Evolutionary conservation across 2,797 vertebrate species (phyloP).

Genomic region (Chaetophractus vellerosus): DNA sequence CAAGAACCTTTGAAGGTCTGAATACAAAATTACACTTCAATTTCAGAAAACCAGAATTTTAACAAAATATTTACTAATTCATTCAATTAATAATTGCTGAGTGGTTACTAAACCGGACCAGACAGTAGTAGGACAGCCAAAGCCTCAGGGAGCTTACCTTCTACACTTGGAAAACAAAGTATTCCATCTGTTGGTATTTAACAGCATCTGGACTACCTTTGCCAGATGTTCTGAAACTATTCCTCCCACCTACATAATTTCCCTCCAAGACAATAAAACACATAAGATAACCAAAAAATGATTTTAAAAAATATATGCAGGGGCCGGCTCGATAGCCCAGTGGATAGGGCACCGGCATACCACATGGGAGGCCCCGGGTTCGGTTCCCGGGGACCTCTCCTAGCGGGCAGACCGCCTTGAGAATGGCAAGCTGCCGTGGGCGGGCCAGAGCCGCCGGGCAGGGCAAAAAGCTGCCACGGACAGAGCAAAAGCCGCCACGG

Average conservation of each 20-base stretch:
- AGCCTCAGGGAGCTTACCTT: constrained; percentile 51
- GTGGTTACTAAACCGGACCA: neutral
- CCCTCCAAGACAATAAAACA: constrained; percentile 61
- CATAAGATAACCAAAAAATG: constrained; percentile 45
- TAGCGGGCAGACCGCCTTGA: too few species aligned
- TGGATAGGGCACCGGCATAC: too few species aligned
- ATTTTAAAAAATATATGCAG: neutral
- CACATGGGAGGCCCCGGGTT: too few species aligned
- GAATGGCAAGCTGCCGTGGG: too few species aligned
- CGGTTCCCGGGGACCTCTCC: too few species aligned
- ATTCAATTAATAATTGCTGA: constrained; percentile 54
- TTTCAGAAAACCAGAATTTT: constrained; percentile 63
- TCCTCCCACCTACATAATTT: constrained; percentile 64
- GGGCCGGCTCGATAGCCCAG: too few species aligned
- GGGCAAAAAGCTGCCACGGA: too few species aligned
- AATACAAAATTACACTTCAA: constrained; percentile 66
- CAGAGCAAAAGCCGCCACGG: too few species aligned
- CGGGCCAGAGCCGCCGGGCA: too few species aligned
- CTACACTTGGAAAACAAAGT: neutral
- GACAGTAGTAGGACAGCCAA: neutral
- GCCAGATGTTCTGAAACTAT: constrained; percentile 48
- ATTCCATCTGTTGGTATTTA: constrained; percentile 60
- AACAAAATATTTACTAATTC: constrained; percentile 59
- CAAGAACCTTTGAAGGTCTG: constrained; percentile 53
- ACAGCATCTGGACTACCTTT: constrained; percentile 43